Evolutionary conservation across 2,888 invertebrate species (phyloP), one percentile per base, ranked within the genome.

Genomic region (Idaea straminata): DNA sequence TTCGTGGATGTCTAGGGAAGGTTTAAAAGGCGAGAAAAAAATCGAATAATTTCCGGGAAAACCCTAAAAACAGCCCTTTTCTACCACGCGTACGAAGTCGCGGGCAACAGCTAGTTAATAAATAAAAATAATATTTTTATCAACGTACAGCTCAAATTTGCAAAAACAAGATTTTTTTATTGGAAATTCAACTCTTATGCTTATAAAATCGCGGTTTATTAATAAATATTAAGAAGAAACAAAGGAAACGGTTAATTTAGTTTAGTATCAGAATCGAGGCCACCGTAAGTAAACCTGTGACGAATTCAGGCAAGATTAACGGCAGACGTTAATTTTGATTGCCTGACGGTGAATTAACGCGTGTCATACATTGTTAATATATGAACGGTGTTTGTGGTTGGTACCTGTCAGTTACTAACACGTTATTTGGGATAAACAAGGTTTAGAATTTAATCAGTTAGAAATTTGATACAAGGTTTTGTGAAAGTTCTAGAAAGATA

Each of bases 331-430:
- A 47, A 47, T 47, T 47, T 47, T 47, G 47, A 47, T 47, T 47
- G 47, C 10, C 47, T 47, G 47, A 47, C 47, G 47, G 47, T 47
- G 47, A 47, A 47, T 47, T 47, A 47, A 47, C 47, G 47, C 13
- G 47, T 47, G 47, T 47, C 47, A 47, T 47, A 47, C 47, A 47
- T 47, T 47, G 47, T 47, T 47, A 47, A 47, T 47, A 47, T 47
- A 47, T 47, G 47, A 47, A 47, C 47, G 7, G 47, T 47, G 47
- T 47, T 47, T 47, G 47, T 7, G 47, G 47, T 47, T 13, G 7
- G 47, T 47, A 47, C 47, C 13, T 47, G 47, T 47, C 13, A 10
- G 47, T 47, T 47, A 47, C 7, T 47, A 13, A 47, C 47, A 47
- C 47, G 47, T 7, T 47, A 47, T 47, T 47, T 47, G 47, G 10